phyloP scores from a whole-genome alignment of 2,888 invertebrate species.

The Linhomoeus sp. region DNA sequence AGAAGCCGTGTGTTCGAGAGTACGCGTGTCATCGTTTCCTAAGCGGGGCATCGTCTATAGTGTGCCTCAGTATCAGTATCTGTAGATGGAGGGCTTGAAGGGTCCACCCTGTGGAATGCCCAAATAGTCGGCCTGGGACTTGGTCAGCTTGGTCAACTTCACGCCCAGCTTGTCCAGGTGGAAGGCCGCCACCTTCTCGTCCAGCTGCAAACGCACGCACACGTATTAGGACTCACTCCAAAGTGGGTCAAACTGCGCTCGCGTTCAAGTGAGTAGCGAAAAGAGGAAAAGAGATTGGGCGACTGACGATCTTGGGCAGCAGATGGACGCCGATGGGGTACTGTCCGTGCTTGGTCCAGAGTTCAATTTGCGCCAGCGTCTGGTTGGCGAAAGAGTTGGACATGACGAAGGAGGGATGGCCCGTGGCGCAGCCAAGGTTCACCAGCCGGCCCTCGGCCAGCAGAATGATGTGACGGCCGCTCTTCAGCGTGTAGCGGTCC shows the following conservation, averaged over 20 bases:
- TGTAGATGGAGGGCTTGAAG: conserved; percentile 87
- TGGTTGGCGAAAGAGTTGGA: conserved; percentile 97
- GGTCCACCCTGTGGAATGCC: conserved; percentile 71
- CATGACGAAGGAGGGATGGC: conserved; percentile 98
- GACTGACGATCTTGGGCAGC: conserved; percentile 48
- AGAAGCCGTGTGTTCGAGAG: too few species aligned
- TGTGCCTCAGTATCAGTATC: conserved; percentile 68
- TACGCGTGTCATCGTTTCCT: too few species aligned
- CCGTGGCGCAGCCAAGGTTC: conserved; percentile 93
- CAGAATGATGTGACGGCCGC: conserved; percentile 76
- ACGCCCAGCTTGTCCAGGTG: conserved; percentile 90
- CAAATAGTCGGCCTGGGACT: conserved; percentile 70
- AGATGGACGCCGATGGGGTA: conserved; percentile 78
- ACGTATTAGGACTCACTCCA: too few species aligned
- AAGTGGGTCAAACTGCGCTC: too few species aligned
- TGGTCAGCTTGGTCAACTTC: conserved; percentile 66
- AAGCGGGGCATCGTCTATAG: too few species aligned
- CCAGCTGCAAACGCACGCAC: conserved; percentile 38
- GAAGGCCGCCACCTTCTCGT: conserved; percentile 86
- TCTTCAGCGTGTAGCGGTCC: conserved; percentile 68
- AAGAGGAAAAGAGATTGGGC: too few species aligned
- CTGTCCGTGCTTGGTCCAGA: conserved; percentile 63
- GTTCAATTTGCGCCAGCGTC: conserved; percentile 85
- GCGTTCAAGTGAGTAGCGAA: too few species aligned
- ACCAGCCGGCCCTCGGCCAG: conserved; percentile 89